Conservation (phyloP, 2,113 vertebrate genomes). For the Takifugu bimaculatus region DNA sequence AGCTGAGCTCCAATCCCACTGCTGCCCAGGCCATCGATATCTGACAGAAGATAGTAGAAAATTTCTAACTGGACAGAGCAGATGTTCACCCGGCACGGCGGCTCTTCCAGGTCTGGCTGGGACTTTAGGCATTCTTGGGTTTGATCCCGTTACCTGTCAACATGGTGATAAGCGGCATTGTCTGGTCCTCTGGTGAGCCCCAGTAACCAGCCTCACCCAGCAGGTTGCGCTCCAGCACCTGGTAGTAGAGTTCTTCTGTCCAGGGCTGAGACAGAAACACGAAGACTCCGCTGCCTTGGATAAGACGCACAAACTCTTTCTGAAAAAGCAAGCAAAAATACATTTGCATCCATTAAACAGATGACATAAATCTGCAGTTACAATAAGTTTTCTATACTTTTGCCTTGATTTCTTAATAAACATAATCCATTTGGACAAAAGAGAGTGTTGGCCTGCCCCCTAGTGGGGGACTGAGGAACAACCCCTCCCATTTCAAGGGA, state of each 20-base stretch:
- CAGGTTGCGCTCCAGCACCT: conserved; percentile 90
- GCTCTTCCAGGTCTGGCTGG: neutral
- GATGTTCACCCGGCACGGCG: neutral
- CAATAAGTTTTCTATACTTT: too few species aligned
- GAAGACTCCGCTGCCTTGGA: conserved; percentile 88
- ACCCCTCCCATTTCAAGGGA: too few species aligned
- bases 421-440: too few species aligned
- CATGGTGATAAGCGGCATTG: conserved; percentile 88
- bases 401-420: too few species aligned
- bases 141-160: conserved; percentile 78
- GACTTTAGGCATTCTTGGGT: too few species aligned
- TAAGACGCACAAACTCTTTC: conserved; percentile 93
- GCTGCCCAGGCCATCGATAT: conserved; percentile 93
- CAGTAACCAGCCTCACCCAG: conserved; percentile 92
- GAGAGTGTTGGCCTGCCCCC: too few species aligned
- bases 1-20: conserved; percentile 90
- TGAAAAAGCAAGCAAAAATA: conserved; percentile 41
- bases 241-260: conserved; percentile 93
- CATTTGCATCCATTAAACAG: too few species aligned
- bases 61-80: neutral
- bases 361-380: too few species aligned
- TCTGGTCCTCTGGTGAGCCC: conserved; percentile 82
- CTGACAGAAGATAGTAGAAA: conserved; percentile 60
- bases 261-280: conserved; percentile 93
- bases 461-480: too few species aligned